Base-by-base conservation (phyloP, 23 tunicate genomes). In the Ascidia mentula region DNA sequence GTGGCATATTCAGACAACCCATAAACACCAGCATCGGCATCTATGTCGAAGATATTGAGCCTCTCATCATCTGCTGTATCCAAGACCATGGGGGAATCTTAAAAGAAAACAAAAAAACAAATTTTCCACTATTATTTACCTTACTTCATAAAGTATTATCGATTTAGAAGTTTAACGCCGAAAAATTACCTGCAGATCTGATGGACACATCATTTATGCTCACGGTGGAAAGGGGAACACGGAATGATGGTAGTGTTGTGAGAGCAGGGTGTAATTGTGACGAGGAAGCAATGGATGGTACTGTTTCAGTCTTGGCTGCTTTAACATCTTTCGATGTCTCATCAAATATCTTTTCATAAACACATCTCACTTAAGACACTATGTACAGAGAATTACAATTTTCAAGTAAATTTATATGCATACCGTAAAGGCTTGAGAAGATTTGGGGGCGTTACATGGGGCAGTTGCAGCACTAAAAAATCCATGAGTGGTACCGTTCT, bases 1-100 rank as follows among this genome's bases (percentile, higher is more conserved):
- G 74, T 73, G 5, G 98, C 98, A 72, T 94, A 94, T 77, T 94
- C 98, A 9, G 94, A 82, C 35, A 92, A 78, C n/a, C 88, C 97
- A 38, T 39, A 85, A 31, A 82, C 37, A 6, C 84, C 79, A 20
- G 89, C 77, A 22, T 81, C 85, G 30, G 72, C 80, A 35, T 91
- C 97, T 22, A 85, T 91, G 72, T 91, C 87, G 37, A 78, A 81
- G n/a, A 89, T 83, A 32, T 77, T 89, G 28, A 80, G 32, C 24
- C 91, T 37, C 69, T 78, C 86, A 36, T 85, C 86, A 28, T 82
- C 83, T 18, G 90, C 76, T 0, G 74, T 46, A 53, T 91, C 97
- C 77, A 91, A 69, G 3, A 91, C 82, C 90, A 86, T 85, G 28
- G 90, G 97, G 32, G 97, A 91, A 45, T 91, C 97, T 91, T 46